phyloP scores from a whole-genome alignment of 1,140 invertebrate genomes.

The Diorhabda carinulata region DNA sequence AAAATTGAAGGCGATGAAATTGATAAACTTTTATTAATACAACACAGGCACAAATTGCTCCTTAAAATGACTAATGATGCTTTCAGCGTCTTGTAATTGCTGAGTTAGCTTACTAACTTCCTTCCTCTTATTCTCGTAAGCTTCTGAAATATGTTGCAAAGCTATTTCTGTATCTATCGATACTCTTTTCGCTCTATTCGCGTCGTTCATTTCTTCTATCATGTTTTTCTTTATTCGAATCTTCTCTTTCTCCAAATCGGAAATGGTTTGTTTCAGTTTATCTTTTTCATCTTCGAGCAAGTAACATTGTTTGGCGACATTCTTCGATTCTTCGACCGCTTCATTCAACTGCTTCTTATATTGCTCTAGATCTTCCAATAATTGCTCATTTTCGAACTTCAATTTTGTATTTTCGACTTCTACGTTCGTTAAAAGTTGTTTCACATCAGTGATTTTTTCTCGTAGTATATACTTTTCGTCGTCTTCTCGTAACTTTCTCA shows the following conservation, averaged over 20 bases:
- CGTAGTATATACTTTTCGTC: slow-evolving; percentile 29
- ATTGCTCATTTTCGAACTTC: slow-evolving; percentile 28
- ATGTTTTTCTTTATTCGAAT: slow-evolving; percentile 29
- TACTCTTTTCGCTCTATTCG: slow-evolving; percentile 29
- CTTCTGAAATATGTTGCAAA: slow-evolving; percentile 31
- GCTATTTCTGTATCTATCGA: slow-evolving; percentile 30
- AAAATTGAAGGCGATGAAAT: neutral
- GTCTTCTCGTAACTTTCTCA: slow-evolving; percentile 26
- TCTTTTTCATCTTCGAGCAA: slow-evolving; percentile 25
- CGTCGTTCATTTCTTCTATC: slow-evolving; percentile 32
- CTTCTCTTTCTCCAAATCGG: slow-evolving; percentile 30
- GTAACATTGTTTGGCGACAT: slow-evolving; percentile 17
- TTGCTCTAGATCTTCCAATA: slow-evolving; percentile 23
- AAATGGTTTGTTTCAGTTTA: slow-evolving; percentile 24
- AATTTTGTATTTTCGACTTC: slow-evolving; percentile 32
- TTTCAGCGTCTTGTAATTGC: slow-evolving; percentile 27
- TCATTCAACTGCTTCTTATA: slow-evolving; percentile 21
- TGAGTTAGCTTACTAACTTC: slow-evolving; percentile 19
- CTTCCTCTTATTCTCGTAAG: slow-evolving; percentile 29
- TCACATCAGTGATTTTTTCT: slow-evolving; percentile 29
- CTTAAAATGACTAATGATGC: slow-evolving; percentile 25
- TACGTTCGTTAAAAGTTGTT: slow-evolving; percentile 26
- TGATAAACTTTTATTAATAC: slow-evolving; percentile 8
- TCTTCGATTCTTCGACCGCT: slow-evolving; percentile 17
- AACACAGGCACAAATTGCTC: slow-evolving; percentile 19